A percentile compares a stretch with the other conserved stretches of the same genome.
Evolutionary conservation across 2,113 vertebrate species (phyloP).

Genomic region (Cololabis saira): DNA sequence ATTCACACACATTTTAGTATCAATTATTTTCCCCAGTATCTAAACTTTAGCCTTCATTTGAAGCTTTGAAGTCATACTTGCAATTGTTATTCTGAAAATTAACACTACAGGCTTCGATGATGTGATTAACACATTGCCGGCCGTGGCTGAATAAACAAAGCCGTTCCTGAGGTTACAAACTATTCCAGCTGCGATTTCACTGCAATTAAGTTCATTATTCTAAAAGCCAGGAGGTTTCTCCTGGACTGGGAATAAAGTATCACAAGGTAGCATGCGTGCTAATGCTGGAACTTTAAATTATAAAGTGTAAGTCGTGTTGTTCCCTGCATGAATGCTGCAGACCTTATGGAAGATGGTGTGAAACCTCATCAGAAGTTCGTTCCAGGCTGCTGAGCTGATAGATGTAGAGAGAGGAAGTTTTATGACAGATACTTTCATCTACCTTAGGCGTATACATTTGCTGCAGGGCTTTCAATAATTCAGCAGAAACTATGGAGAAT

Average conservation of each 20-base stretch:
- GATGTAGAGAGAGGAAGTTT: too few species aligned
- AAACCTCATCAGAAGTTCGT: too few species aligned
- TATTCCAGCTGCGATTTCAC: conserved; percentile 60
- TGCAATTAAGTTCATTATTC: conserved; percentile 56
- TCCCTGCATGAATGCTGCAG: too few species aligned
- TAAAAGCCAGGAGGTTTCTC: conserved; percentile 28
- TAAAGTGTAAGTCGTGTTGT: too few species aligned
- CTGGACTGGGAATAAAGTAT: conserved; percentile 6
- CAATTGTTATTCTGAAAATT: conserved; percentile 22
- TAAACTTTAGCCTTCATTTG: background rate
- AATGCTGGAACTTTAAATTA: conserved; percentile 22
- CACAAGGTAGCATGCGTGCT: conserved; percentile 12
- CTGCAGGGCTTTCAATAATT: conserved; percentile 56
- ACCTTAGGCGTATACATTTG: conserved; percentile 4
- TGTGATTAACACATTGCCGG: conserved; percentile 35
- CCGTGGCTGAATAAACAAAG: conserved; percentile 24
- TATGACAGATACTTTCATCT: background rate
- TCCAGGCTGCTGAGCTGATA: too few species aligned
- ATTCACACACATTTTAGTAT: too few species aligned
- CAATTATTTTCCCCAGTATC: too few species aligned
- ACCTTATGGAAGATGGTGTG: too few species aligned
- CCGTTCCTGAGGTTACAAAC: conserved; percentile 34
- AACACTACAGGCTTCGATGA: conserved; percentile 10
- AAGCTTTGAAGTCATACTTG: conserved; percentile 25
- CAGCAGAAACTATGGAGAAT: conserved; percentile 26